Base-by-base conservation (phyloP, 2,113 vertebrate species). In the Myanophis thanlyinensis region DNA sequence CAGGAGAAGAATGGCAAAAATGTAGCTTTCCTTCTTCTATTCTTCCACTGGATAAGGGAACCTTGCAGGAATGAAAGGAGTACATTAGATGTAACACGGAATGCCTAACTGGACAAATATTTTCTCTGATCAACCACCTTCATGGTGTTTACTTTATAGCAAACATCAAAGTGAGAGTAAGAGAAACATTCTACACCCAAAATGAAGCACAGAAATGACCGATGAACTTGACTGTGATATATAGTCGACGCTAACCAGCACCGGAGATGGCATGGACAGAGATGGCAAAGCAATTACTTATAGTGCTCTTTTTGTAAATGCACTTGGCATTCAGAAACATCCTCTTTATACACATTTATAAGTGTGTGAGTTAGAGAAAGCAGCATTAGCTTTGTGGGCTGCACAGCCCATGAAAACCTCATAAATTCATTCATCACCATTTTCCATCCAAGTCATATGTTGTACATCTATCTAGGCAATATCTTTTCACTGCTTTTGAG, bases 401-500 rank as follows among this genome's bases (percentile, higher is more conserved):
- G 9, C 48, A 80, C 88, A 88, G 35, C n/a, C 48, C 86, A 53
- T 46, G 35, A 62, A 92, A 88, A 92, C 25, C 35, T 30, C 15
- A 88, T 73, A 80, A 67, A 67, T 88, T 51, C n/a, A 25, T 92
- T 67, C 56, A 88, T 23, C 56, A 52, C 86, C 44, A 51, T 49
- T 88, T 52, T 80, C 35, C 20, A 27, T 25, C 27, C 91, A 44
- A 88, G 51, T 48, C 85, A 73, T 80, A 80, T 80, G 91, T 92
- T 92, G 87, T 47, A 25, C 59, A 46, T 73, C 35, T 92, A 80
- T 88, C 86, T 40, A 88, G 56, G 48, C 86, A 88, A 73, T 80
- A 92, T 92, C 48, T 88, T 88, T 92, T 52, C 86, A 88, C 86
- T 20, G 25, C 35, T 80, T 52, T 92, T 23, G 86, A 51, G 49